phyloP scores from a whole-genome alignment of 2,797 vertebrate genomes.

The Sebastes wilsoni region DNA sequence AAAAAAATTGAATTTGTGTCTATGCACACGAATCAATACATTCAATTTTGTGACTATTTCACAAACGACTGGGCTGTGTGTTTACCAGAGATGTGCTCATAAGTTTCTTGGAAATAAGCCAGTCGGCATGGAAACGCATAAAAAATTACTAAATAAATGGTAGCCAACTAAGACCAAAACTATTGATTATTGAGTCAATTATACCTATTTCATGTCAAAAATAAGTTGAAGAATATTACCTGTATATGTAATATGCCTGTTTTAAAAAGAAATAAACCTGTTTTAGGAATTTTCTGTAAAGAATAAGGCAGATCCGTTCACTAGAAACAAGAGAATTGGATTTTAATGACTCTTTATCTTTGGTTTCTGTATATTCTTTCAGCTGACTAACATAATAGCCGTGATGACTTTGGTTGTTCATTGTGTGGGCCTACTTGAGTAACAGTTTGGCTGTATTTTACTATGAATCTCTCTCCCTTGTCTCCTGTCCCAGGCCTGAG shows the following conservation, averaged over 20 bases:
- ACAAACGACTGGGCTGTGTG: no score
- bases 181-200: no score
- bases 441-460: neutral
- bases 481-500: conserved; percentile 86
- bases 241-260: neutral
- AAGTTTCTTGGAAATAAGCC: neutral
- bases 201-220: no score
- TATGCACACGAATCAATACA: no score
- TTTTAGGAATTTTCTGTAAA: no score
- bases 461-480: neutral
- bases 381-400: neutral
- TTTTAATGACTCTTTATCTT: neutral
- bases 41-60: no score
- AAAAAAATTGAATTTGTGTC: no score
- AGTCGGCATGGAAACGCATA: no score
- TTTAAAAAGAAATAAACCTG: rapidly evolving
- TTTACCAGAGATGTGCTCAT: no score
- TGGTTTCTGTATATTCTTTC: neutral
- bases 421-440: neutral
- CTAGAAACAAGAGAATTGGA: neutral
- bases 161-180: no score
- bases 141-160: no score
- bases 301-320: neutral
- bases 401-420: neutral
- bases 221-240: no score